A percentile compares a stretch with the other conserved stretches of the same genome.
These are phyloP conservation scores for Synergus itoensis DNA, from an alignment of 2,888 invertebrate species.

Conservation along the genomic window DNA sequence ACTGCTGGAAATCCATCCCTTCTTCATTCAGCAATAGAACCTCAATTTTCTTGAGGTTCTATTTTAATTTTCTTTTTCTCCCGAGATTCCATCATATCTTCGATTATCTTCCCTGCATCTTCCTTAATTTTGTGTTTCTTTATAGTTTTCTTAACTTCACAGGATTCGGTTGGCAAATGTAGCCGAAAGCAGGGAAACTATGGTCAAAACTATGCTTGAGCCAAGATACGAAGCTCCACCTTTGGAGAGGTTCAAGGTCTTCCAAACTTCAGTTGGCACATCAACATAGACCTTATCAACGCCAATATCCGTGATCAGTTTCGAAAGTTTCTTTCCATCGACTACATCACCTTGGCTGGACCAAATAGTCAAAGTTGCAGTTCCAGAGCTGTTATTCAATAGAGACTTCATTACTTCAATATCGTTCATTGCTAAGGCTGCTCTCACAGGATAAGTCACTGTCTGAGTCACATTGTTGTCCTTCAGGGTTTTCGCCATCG, in stretches of 20 bases:
- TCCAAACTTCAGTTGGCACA: conserved; percentile 81
- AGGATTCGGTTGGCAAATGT: conserved; percentile 52
- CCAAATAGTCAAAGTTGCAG: conserved; percentile 90
- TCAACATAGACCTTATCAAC: conserved; percentile 87
- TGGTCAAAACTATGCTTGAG: conserved; percentile 44
- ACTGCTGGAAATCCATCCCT: not conserved
- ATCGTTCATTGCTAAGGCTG: conserved; percentile 85
- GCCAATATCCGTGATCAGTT: conserved; percentile 84
- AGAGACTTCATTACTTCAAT: conserved; percentile 82
- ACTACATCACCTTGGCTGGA: conserved; percentile 84
- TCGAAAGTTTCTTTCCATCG: conserved; percentile 82
- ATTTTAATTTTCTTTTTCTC: no score
- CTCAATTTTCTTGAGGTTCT: not conserved
- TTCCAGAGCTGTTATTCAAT: conserved; percentile 78
- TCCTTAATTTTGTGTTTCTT: conserved; percentile 33
- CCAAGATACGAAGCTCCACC: conserved; percentile 33
- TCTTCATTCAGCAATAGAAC: not conserved
- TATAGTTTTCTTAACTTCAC: conserved; percentile 52
- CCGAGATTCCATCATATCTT: not conserved
- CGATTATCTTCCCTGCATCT: conserved; percentile 17
- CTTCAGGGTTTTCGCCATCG: conserved; percentile 83
- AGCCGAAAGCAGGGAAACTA: conserved; percentile 49
- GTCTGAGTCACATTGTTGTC: conserved; percentile 81
- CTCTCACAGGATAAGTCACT: conserved; percentile 90
- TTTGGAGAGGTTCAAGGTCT: conserved; percentile 48